Conservation (phyloP, 2,113 vertebrate genomes). For the Myxocyprinus asiaticus region DNA sequence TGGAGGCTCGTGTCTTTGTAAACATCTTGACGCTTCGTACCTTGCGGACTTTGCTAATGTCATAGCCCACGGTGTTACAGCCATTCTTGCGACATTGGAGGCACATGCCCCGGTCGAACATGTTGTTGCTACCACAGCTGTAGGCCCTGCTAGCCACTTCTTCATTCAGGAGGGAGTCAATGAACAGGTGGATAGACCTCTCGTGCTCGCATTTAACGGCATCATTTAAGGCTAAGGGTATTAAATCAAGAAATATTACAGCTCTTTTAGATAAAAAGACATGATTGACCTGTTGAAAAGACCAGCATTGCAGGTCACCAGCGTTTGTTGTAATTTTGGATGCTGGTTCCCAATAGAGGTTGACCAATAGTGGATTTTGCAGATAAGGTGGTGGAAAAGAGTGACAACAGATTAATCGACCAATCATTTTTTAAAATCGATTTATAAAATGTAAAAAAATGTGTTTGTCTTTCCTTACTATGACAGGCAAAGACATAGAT, state of each 20-base stretch:
- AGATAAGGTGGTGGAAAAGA: no score
- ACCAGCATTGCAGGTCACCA: no score
- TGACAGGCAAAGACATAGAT: no score
- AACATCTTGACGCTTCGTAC: conserved; percentile 70
- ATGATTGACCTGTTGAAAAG: no score
- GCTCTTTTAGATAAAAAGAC: no score
- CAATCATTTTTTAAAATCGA: no score
- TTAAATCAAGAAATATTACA: not conserved
- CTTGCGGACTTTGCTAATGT: conserved; percentile 66
- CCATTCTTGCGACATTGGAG: conserved; percentile 72
- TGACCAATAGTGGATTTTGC: no score
- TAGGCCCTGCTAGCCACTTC: conserved; percentile 67
- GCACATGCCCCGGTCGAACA: conserved; percentile 76
- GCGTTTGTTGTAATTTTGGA: no score
- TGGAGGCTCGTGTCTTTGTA: conserved; percentile 74
- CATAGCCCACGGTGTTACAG: conserved; percentile 77
- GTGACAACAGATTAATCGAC: no score
- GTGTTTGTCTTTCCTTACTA: no score
- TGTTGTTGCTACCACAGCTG: conserved; percentile 67
- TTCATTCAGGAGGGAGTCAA: conserved; percentile 75
- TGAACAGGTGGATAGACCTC: conserved; percentile 77
- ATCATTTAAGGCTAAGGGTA: conserved; percentile 66
- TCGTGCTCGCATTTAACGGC: conserved; percentile 78
- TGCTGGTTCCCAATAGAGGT: no score
- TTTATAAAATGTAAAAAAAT: no score